Evolutionary conservation across 2,888 invertebrate genomes (phyloP).

Genomic region (Torymus texanus): DNA sequence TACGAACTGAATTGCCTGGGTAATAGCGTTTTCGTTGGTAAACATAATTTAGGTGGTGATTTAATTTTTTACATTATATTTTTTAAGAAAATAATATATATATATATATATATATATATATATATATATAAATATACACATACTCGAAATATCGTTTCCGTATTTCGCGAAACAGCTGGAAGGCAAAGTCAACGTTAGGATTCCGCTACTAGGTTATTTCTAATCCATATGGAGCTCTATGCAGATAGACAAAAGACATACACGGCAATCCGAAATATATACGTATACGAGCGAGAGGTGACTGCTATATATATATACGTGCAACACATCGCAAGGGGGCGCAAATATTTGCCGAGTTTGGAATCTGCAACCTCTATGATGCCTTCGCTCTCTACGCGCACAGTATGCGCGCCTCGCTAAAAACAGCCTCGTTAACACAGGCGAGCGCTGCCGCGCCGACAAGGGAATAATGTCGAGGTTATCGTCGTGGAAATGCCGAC

Average conservation of each 20-base stretch:
- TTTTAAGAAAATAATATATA: no score
- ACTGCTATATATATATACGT: not conserved
- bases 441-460: constrained; percentile 45
- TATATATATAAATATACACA: no score
- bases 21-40: no score
- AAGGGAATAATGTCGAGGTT: constrained; percentile 63
- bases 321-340: not conserved
- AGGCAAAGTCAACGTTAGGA: no score
- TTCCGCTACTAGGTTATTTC: no score
- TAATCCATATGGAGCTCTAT: no score
- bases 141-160: not conserved
- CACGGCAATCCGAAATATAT: no score
- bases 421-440: constrained; percentile 60
- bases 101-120: no score
- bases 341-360: constrained; percentile 44
- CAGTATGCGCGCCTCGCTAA: constrained; percentile 50
- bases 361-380: constrained; percentile 28
- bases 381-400: not conserved
- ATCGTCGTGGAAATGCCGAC: constrained; percentile 26
- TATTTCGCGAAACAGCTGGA: not conserved
- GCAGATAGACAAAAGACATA: not conserved
- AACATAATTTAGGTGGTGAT: no score
- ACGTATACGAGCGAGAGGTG: not conserved
- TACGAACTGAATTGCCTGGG: no score
- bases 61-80: no score